These are phyloP conservation scores for Microctenopoma steveboyesi DNA, from an alignment of 2,797 vertebrate genomes.

Conservation along the genomic window DNA sequence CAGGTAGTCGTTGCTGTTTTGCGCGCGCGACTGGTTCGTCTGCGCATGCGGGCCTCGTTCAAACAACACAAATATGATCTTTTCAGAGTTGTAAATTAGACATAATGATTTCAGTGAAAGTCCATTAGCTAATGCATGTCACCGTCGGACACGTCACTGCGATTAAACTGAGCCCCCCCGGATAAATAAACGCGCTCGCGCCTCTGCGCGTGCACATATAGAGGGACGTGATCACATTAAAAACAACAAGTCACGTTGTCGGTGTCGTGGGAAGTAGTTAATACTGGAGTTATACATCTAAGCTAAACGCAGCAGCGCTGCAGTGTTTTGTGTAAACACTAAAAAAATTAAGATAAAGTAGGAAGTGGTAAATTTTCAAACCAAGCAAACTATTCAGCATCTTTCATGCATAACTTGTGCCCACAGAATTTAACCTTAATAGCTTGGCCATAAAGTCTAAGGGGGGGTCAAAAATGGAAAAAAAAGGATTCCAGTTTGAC, in stretches of 20 bases:
- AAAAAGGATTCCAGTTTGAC: neutral
- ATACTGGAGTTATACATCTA: neutral
- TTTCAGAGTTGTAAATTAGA: conserved; percentile 28
- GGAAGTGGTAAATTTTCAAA: neutral
- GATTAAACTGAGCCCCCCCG: conserved; percentile 51
- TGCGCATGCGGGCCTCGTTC: neutral
- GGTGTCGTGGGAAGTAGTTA: conserved; percentile 21
- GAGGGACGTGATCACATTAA: conserved; percentile 30
- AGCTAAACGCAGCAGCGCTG: neutral
- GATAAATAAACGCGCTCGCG: conserved; percentile 48
- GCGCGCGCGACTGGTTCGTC: neutral
- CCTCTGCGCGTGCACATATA: neutral
- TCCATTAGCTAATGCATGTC: conserved; percentile 50
- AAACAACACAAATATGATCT: neutral
- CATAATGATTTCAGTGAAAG: conserved; percentile 44
- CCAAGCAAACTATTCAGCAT: neutral
- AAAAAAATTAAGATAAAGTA: no score
- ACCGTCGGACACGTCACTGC: conserved; percentile 37
- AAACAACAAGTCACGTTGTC: conserved; percentile 18
- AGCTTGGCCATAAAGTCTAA: neutral
- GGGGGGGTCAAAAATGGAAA: neutral
- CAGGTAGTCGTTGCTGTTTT: neutral
- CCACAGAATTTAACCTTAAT: neutral
- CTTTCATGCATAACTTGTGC: neutral
- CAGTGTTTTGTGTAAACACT: neutral